These are phyloP conservation scores for Murina feae DNA, from an alignment of 2,113 vertebrate genomes.

Conservation along the genomic window DNA sequence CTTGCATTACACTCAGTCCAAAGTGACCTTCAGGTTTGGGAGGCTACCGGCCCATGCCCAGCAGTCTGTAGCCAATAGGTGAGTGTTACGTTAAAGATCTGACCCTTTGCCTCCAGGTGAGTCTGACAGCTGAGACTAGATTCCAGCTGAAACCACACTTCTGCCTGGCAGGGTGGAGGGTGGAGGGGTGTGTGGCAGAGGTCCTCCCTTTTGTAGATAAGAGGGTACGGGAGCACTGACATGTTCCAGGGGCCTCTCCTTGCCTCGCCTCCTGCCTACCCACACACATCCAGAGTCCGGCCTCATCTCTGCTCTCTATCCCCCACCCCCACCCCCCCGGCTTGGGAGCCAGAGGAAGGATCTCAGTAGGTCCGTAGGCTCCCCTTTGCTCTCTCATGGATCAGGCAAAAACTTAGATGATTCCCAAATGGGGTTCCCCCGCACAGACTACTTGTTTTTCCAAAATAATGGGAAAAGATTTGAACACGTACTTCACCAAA, in stretches of 20 bases:
- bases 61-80: not conserved
- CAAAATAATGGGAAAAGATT: not conserved
- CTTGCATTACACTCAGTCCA: too few species aligned
- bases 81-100: not conserved
- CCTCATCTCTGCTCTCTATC: not conserved
- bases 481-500: not conserved
- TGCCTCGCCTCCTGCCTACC: not conserved
- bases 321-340: fast-evolving
- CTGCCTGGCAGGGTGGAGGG: not conserved
- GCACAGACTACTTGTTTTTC: not conserved
- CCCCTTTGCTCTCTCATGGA: not conserved
- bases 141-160: not conserved
- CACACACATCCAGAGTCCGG: not conserved
- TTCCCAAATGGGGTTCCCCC: not conserved
- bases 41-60: too few species aligned
- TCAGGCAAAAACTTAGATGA: not conserved
- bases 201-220: not conserved
- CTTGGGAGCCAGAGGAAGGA: not conserved
- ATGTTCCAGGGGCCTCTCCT: not conserved
- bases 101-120: not conserved
- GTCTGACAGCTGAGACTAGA: not conserved
- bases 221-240: not conserved
- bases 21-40: not conserved
- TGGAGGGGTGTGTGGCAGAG: not conserved
- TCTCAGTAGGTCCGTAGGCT: fast-evolving